Conservation (phyloP, 2,797 vertebrate species). For the Pseudochaenichthys georgianus region DNA sequence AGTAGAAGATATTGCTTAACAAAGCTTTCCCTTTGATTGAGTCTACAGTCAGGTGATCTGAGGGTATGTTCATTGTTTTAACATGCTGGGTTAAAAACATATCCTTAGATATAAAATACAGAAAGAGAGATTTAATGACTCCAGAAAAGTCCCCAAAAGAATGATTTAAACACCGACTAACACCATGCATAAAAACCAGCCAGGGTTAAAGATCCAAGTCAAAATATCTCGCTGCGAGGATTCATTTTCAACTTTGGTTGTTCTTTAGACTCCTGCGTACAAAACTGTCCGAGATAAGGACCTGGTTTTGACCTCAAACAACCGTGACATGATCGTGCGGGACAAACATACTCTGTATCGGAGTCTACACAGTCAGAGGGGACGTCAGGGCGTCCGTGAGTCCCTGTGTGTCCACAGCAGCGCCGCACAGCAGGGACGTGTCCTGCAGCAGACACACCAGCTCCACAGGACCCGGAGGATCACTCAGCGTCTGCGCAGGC, state of each 20-base stretch:
- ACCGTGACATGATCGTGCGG: neutral
- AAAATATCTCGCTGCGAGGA: neutral
- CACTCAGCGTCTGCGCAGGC: neutral
- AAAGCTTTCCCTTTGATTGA: too few species aligned
- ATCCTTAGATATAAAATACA: too few species aligned
- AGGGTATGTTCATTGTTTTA: too few species aligned
- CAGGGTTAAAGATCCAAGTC: neutral
- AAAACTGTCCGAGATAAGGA: too few species aligned
- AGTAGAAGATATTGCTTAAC: too few species aligned
- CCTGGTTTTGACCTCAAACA: too few species aligned
- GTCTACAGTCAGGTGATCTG: too few species aligned
- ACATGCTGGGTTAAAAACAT: too few species aligned
- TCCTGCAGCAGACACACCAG: conserved; percentile 71
- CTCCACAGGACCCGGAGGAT: conserved; percentile 37
- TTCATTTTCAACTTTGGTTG: too few species aligned
- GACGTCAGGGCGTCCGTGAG: conserved; percentile 23
- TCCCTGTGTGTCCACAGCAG: conserved; percentile 39
- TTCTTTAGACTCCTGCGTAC: too few species aligned
- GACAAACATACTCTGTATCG: neutral
- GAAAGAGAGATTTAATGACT: neutral
- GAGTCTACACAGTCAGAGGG: conserved; percentile 48
- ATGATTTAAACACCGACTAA: neutral
- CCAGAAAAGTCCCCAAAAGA: too few species aligned
- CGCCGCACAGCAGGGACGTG: conserved; percentile 46
- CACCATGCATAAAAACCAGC: too few species aligned